Percentiles rank a stretch among this genome's conserved stretches.
Conservation (phyloP, 2,113 vertebrate genomes). For the Anas platyrhynchos region DNA sequence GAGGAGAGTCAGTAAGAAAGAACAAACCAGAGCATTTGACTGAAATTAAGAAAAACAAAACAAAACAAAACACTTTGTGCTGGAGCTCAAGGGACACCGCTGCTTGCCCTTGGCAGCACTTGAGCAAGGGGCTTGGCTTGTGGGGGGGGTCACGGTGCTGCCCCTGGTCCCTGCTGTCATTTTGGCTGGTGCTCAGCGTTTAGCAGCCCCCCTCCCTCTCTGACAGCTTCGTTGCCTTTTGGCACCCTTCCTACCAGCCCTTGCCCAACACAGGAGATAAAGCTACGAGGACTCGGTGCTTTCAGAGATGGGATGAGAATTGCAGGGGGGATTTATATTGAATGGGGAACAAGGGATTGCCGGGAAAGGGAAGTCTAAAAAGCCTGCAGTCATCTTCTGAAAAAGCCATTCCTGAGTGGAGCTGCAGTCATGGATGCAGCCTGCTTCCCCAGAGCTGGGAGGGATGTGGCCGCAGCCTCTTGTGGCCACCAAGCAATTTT, state of each 20-base stretch:
- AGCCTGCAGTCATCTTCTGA: neutral
- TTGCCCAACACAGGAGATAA: neutral
- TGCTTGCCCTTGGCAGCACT: neutral
- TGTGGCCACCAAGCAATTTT: neutral
- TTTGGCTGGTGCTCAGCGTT: accelerated
- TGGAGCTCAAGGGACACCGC: neutral
- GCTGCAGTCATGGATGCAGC: neutral
- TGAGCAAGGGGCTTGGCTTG: accelerated
- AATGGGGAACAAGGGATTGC: neutral
- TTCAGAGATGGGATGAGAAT: neutral
- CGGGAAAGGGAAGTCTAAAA: neutral
- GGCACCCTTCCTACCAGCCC: neutral
- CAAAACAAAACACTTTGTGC: neutral
- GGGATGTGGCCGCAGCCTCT: neutral
- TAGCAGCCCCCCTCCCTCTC: neutral
- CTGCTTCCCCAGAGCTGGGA: neutral
- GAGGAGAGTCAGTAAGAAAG: neutral
- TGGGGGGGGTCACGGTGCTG: neutral
- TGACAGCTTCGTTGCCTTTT: neutral
- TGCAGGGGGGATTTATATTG: neutral
- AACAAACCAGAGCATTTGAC: neutral
- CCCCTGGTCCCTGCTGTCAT: neutral
- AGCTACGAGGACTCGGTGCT: neutral
- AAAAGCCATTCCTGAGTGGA: accelerated
- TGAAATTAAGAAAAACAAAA: neutral